These are phyloP conservation scores for Papilio demoleus DNA, from an alignment of 2,888 invertebrate genomes.

Conservation along the genomic window DNA sequence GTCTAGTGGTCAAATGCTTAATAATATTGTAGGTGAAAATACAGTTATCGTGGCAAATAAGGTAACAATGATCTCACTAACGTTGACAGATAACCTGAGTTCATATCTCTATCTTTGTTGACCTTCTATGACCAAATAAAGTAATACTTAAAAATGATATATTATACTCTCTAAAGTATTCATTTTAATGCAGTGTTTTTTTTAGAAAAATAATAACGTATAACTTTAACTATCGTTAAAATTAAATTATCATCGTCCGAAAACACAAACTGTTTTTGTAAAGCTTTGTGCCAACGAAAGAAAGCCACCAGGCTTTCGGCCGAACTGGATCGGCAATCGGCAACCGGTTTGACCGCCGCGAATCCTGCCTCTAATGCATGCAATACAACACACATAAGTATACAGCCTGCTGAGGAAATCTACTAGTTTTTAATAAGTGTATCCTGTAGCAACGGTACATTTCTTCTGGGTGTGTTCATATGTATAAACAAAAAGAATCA, in stretches of 20 bases:
- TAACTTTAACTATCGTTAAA: background rate
- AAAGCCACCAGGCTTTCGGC: constrained; percentile 68
- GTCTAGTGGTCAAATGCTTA: background rate
- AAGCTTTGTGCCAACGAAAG: constrained; percentile 56
- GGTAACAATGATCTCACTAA: constrained; percentile 5
- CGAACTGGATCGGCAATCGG: constrained; percentile 68
- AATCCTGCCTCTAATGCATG: constrained; percentile 65
- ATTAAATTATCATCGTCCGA: constrained; percentile 56
- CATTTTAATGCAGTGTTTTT: too few relatives aligned
- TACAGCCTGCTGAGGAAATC: constrained; percentile 1
- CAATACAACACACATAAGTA: constrained; percentile 34
- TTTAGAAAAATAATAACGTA: too few relatives aligned
- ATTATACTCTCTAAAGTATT: too few relatives aligned
- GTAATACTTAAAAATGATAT: background rate
- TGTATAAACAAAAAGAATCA: too few relatives aligned
- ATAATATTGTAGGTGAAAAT: background rate
- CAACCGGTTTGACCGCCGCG: constrained; percentile 78
- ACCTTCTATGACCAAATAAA: background rate
- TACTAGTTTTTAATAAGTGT: background rate
- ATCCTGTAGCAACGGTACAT: constrained; percentile 2
- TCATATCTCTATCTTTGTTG: background rate
- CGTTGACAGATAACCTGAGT: background rate
- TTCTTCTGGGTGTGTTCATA: constrained; percentile 1
- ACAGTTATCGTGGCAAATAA: constrained; percentile 7
- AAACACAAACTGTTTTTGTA: constrained; percentile 9